Conservation (phyloP, 2,888 invertebrate genomes). For the Drosophila putrida region DNA sequence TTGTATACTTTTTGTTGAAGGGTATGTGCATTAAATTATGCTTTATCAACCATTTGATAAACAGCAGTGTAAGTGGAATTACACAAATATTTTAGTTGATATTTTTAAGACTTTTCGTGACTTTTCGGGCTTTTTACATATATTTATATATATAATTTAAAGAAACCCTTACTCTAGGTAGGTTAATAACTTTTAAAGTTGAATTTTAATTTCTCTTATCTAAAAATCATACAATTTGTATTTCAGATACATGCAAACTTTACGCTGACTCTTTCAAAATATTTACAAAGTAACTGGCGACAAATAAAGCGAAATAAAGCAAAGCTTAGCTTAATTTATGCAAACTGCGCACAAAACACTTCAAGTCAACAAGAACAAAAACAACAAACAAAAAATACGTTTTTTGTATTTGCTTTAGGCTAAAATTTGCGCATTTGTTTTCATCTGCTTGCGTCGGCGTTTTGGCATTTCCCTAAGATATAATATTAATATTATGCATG, state of each 20-base stretch:
- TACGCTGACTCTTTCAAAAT: not conserved
- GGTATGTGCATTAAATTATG: no score
- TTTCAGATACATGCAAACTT: not conserved
- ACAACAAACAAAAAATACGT: constrained; percentile 14
- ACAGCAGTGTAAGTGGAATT: no score
- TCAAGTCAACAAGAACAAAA: constrained; percentile 14
- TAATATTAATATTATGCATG: constrained; percentile 57
- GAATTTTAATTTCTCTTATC: not conserved
- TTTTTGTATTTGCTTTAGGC: constrained; percentile 31
- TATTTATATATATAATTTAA: no score
- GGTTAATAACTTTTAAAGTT: not conserved
- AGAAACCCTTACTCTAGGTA: not conserved
- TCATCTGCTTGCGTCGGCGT: constrained; percentile 66
- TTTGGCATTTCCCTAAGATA: constrained; percentile 66
- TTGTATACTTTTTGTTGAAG: no score
- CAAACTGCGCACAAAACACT: constrained; percentile 43
- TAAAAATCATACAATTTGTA: not conserved
- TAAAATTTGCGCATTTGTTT: constrained; percentile 36
- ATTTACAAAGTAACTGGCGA: constrained; percentile 7
- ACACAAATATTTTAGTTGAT: no score
- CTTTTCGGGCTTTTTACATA: no score
- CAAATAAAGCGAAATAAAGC: constrained; percentile 17
- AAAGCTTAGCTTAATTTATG: constrained; percentile 42
- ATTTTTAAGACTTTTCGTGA: no score
- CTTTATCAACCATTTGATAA: no score